These are phyloP conservation scores for Cynopterus brachyotis DNA, from an alignment of 2,113 vertebrate genomes.

Conservation along the genomic window DNA sequence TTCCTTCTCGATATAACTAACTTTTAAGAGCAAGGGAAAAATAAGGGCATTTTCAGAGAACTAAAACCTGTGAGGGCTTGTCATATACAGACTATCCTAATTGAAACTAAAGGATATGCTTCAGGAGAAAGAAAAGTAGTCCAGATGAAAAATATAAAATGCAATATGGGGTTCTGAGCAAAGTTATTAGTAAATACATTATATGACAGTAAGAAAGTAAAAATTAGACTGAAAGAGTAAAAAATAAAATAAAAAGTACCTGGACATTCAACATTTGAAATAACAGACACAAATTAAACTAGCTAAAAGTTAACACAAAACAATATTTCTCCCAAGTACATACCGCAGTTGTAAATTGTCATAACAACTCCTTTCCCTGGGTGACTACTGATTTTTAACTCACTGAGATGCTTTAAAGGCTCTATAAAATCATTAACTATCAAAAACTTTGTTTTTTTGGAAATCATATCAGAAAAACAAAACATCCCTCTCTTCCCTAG, in stretches of 20 bases:
- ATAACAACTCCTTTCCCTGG: not conserved
- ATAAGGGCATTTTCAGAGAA: not conserved
- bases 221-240: not conserved
- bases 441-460: not conserved
- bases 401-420: not conserved
- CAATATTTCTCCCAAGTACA: not conserved
- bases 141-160: constrained; percentile 21
- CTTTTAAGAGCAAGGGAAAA: not conserved
- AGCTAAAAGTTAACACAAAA: not conserved
- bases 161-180: not conserved
- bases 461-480: constrained; percentile 2
- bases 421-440: not conserved
- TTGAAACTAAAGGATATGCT: constrained; percentile 11
- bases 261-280: not conserved
- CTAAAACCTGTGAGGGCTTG: not conserved
- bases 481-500: not conserved
- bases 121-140: constrained; percentile 50
- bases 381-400: not conserved
- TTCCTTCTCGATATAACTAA: not conserved
- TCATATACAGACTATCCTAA: not conserved
- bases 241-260: not conserved
- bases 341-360: not conserved
- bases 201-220: not conserved
- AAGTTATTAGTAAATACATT: not conserved
- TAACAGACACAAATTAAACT: not conserved